A percentile compares a stretch with the other conserved stretches of the same genome.
Conservation (phyloP, 2,797 vertebrate genomes). For the Notamacropus eugenii region DNA sequence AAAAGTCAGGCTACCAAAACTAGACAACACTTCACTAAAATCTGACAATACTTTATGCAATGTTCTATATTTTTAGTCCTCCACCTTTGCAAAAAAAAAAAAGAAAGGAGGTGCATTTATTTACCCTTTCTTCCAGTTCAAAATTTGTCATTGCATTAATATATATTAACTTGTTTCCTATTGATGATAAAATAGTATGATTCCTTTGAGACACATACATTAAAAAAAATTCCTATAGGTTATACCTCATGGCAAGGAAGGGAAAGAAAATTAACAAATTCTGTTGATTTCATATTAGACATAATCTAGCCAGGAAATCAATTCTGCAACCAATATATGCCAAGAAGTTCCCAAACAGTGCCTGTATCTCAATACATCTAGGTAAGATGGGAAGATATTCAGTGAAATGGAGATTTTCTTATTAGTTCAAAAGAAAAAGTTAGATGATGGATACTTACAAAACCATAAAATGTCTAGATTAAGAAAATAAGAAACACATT, state of each 20-base stretch:
- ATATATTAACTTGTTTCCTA: background rate
- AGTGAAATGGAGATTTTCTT: slow-evolving; percentile 6
- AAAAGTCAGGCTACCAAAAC: background rate
- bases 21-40: background rate
- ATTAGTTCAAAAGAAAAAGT: background rate
- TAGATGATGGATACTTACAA: background rate
- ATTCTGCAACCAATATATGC: background rate
- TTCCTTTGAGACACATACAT: slow-evolving; percentile 19
- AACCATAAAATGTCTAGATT: background rate
- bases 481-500: too few relatives aligned
- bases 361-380: background rate
- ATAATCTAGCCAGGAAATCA: background rate
- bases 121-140: background rate
- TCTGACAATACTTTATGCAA: background rate
- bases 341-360: background rate
- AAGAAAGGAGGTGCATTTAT: background rate
- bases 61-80: background rate
- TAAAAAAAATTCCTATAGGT: slow-evolving; percentile 9
- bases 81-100: background rate
- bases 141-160: background rate
- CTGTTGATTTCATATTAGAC: background rate
- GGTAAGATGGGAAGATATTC: background rate
- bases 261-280: background rate
- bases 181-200: background rate
- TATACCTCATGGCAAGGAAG: background rate